phyloP scores from a whole-genome alignment of 2,113 vertebrate genomes.

The Chrysemys picta region DNA sequence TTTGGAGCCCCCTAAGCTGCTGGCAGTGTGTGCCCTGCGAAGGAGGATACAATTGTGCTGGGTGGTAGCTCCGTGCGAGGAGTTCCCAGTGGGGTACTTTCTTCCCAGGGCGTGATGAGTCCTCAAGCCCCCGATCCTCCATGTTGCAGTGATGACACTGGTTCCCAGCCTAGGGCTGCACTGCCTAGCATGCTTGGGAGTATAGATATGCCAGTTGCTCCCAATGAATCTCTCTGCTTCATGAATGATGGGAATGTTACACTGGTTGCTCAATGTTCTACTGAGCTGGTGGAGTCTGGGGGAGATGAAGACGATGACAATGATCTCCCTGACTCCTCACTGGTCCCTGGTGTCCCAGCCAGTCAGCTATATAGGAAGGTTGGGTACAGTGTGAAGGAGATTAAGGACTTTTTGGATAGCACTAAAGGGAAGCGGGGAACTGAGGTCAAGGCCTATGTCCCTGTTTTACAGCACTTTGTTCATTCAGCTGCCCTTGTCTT shows the following conservation, averaged over 20 bases:
- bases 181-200: too few relatives aligned
- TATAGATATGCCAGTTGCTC: too few relatives aligned
- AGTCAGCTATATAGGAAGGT: not conserved
- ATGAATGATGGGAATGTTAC: too few relatives aligned
- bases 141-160: not conserved
- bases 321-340: not conserved
- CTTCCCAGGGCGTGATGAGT: not conserved
- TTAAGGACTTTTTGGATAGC: not conserved
- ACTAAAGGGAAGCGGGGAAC: not conserved
- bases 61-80: not conserved
- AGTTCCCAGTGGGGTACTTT: not conserved
- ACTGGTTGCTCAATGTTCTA: not conserved
- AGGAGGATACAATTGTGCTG: not conserved
- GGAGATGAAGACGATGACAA: not conserved
- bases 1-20: not conserved
- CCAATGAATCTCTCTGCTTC: too few relatives aligned
- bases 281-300: not conserved
- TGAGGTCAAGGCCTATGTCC: not conserved
- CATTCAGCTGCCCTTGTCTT: not conserved
- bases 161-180: too few relatives aligned
- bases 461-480: not conserved
- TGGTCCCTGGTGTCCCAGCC: not conserved
- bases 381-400: not conserved
- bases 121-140: not conserved
- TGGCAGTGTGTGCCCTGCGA: not conserved